Conservation (phyloP, 2,113 vertebrate species). For the Lepisosteus osseus region DNA sequence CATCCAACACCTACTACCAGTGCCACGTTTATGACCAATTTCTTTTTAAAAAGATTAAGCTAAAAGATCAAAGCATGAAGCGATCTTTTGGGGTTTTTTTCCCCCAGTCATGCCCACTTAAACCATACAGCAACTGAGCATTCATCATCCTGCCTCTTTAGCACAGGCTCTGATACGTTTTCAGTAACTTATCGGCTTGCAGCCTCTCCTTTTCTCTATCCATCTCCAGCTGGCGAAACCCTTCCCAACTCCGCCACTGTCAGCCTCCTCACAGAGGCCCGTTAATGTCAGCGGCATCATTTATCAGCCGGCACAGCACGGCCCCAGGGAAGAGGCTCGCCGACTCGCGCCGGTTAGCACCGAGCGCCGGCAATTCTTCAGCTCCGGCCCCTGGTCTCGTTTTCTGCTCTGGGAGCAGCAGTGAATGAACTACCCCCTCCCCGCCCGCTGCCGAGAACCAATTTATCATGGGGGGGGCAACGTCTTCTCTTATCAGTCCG, state of each 20-base stretch:
- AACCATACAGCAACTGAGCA: no score
- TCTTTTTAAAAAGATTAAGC: no score
- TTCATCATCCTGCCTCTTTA: no score
- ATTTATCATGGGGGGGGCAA: neutral
- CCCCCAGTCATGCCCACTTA: neutral
- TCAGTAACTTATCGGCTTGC: no score
- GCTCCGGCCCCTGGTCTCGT: neutral
- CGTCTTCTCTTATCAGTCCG: neutral
- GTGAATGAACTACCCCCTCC: neutral
- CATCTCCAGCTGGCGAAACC: neutral
- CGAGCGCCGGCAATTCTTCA: conserved; percentile 8
- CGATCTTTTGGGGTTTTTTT: neutral
- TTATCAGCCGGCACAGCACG: conserved; percentile 2
- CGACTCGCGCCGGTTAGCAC: conserved; percentile 9
- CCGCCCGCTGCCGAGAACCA: no score
- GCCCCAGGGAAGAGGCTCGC: neutral
- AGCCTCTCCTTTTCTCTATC: no score
- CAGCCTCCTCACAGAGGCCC: neutral
- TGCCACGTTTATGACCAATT: no score
- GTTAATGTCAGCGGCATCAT: neutral
- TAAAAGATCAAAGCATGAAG: no score
- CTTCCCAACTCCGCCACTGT: neutral
- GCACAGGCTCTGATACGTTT: no score
- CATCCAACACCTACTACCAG: no score
- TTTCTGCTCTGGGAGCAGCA: neutral